Evolutionary conservation across 2,113 vertebrate genomes (phyloP), one percentile per base, ranked within the genome.

Genomic region (Mirounga angustirostris): DNA sequence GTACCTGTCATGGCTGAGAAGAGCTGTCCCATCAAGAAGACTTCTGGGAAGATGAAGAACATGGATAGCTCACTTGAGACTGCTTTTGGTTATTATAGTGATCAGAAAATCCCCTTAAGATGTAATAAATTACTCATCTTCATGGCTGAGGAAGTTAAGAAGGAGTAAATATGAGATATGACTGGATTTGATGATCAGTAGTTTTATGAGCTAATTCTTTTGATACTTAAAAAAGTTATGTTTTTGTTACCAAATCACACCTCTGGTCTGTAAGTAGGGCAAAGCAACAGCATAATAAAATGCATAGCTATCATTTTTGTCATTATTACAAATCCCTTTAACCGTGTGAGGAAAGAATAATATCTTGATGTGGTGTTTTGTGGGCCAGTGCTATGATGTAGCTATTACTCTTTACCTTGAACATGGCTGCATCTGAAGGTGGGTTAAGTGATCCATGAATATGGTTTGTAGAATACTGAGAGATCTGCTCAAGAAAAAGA

Each of bases 1-100:
- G 80, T 88, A 94, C 78, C 67, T 96, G 11, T 92, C 97, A 79
- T 85, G 52, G 93, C 94, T 97, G 96, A 95, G 96, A 58, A 98
- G 92, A 98, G 95, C 86, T 98, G 93, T 91, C 90, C 80, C 84
- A 22, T 84, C 86, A n/a, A 0, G 9, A 71, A 0, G 0, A 96
- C 50, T 81, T 87, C 5, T 43, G 54, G 81, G 71, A 76, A 0
- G 0, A n/a, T 81, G 59, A 96, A 82, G 84, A 92, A 61, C 81
- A 92, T 61, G 33, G 87, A 63, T 81, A 0, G 3, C 58, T 74
- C 85, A 86, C 30, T 71, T 63, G 74, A 78, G 65, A 95, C 80
- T 91, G 19, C 3, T 97, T 97, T 87, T 71, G 83, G 82, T 19
- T 50, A 0, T 74, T 74, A 74, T 21, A 94, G 88, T 67, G 24